Percentiles rank a stretch among this genome's conserved stretches.
These are phyloP conservation scores for Salvelinus fontinalis DNA, from an alignment of 2,113 vertebrate species.

Conservation along the genomic window DNA sequence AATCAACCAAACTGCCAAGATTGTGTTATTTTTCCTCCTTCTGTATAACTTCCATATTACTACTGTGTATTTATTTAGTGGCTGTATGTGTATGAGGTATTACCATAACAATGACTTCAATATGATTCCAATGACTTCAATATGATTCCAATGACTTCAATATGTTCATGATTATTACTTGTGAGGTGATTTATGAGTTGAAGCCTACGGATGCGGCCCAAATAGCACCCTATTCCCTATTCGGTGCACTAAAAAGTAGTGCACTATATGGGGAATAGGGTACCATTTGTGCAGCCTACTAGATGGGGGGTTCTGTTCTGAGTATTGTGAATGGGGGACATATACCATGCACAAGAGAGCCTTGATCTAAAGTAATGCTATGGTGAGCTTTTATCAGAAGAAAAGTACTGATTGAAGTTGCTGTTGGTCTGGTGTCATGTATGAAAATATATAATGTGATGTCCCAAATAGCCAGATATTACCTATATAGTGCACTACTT, in stretches of 20 bases:
- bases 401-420: neutral
- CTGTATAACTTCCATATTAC: neutral
- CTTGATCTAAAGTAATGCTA: constrained; percentile 16
- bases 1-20: neutral
- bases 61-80: neutral
- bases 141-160: too few species aligned
- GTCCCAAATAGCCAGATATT: too few species aligned
- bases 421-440: neutral
- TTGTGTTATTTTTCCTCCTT: neutral
- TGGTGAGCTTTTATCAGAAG: neutral
- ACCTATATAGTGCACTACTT: too few species aligned
- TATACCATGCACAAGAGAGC: neutral
- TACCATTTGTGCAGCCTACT: too few species aligned
- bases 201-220: too few species aligned
- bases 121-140: too few species aligned
- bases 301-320: neutral
- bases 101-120: neutral
- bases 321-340: neutral
- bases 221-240: neutral
- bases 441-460: neutral
- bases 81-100: neutral
- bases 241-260: neutral
- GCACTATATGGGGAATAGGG: too few species aligned
- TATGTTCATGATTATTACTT: too few species aligned
- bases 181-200: too few species aligned